Percentiles rank a stretch among this genome's conserved stretches.
Evolutionary conservation across 2,888 invertebrate species (phyloP).

Genomic region (Bimastos eiseni): DNA sequence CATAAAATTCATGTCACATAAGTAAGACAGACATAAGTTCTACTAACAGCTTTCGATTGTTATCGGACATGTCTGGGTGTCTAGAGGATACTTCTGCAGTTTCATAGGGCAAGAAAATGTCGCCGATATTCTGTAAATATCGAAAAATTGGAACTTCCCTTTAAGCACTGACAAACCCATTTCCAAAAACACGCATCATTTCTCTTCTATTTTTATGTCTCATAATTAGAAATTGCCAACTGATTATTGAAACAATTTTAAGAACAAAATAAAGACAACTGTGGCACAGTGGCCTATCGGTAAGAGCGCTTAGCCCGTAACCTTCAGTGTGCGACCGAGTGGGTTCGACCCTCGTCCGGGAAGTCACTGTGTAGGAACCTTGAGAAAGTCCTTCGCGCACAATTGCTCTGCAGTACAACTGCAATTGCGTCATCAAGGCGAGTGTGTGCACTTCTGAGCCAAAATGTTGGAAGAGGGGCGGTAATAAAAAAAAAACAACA

Average conservation of each 20-base stretch:
- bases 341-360: too few species aligned
- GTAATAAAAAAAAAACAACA: too few species aligned
- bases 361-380: too few species aligned
- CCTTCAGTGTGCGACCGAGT: too few species aligned
- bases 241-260: neutral
- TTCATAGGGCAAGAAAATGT: conserved; percentile 56
- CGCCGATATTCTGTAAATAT: conserved; percentile 48
- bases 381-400: too few species aligned
- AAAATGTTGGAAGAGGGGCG: too few species aligned
- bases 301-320: too few species aligned
- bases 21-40: neutral
- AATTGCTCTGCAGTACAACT: too few species aligned
- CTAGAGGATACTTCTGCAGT: conserved; percentile 55
- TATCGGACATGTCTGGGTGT: conserved; percentile 54
- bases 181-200: neutral
- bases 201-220: neutral
- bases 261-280: neutral
- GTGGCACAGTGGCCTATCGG: too few species aligned
- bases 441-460: too few species aligned
- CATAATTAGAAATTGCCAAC: neutral
- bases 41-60: conserved; percentile 52
- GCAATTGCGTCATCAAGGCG: too few species aligned
- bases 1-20: neutral
- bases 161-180: neutral
- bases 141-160: neutral